Evolutionary conservation across 2,888 invertebrate species (phyloP).

Genomic region (Phengaris alcon): DNA sequence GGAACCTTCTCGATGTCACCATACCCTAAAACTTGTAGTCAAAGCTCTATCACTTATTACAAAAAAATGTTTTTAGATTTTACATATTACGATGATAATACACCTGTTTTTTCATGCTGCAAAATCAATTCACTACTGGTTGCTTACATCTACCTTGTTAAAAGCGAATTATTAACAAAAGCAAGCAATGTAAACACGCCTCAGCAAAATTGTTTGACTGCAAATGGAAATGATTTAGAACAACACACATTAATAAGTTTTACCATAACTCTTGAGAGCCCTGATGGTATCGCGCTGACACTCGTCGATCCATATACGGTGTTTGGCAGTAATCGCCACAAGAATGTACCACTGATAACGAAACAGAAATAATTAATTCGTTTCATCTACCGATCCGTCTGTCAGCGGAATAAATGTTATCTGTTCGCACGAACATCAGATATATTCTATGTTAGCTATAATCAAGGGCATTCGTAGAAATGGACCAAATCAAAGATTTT

Average conservation of each 20-base stretch:
- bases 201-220: background rate
- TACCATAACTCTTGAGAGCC: constrained; percentile 46
- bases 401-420: constrained; percentile 26
- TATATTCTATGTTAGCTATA: constrained; percentile 35
- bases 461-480: background rate
- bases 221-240: constrained; percentile 33
- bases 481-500: background rate
- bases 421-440: background rate
- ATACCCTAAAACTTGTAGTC: no score
- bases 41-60: no score
- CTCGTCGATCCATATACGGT: constrained; percentile 62
- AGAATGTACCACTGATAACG: constrained; percentile 45
- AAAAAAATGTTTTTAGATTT: no score
- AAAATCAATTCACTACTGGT: no score
- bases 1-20: no score
- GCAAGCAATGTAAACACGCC: background rate
- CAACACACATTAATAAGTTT: constrained; percentile 40
- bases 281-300: constrained; percentile 59
- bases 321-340: constrained; percentile 60
- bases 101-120: no score
- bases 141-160: no score
- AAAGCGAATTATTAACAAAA: no score
- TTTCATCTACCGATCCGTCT: constrained; percentile 30
- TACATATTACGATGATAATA: no score
- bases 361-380: constrained; percentile 33